Base-by-base conservation (phyloP, 2,888 invertebrate genomes). In the Leptinotarsa peninsularis region DNA sequence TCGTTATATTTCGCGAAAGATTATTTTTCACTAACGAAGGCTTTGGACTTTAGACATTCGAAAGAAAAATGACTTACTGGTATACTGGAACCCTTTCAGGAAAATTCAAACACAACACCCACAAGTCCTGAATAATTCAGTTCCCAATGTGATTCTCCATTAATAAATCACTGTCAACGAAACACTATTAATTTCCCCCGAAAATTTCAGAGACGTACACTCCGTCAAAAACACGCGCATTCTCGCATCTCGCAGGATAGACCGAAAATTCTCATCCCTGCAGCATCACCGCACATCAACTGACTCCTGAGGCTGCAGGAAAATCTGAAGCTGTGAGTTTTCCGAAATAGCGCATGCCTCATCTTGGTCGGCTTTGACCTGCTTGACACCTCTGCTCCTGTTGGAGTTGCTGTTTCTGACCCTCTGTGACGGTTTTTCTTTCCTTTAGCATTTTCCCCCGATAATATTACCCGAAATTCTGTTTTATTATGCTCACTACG, bases 381-480 rank as follows among this genome's bases (percentile, higher is more conserved):
- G 85, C 85, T 84, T 85, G 85, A 85, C 86, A 86, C 85, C 85
- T 86, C 82, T 82, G 81, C 83, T 83, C 80, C 81, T 80, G 78
- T 78, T 79, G 79, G 79, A 81, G 82, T 80, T 81, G 83, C 80
- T 80, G 80, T 52, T 70, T 56, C 56, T 70, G 58, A 58, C 70
- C 58, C 49, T 50, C 23, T n/a, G 60, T 60, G 50, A 60, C 72
- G 68, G 72, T 63, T 73, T 75, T 73, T 78, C 70, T 76, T n/a
- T 73, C 67, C 68, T 76, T 58, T 72, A 33, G 60, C 73, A 52
- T 73, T 73, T 66, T 71, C 73, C 73, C 66, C 43, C 60, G 71
- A 75, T 72, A 72, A 75, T 73, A 76, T 76, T 72, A 66, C 74
- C 33, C 68, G 69, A 69, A 75, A 73, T 73, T 78, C 56, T 27